phyloP scores from a whole-genome alignment of 1,140 invertebrate species.

The Agrilus planipennis region DNA sequence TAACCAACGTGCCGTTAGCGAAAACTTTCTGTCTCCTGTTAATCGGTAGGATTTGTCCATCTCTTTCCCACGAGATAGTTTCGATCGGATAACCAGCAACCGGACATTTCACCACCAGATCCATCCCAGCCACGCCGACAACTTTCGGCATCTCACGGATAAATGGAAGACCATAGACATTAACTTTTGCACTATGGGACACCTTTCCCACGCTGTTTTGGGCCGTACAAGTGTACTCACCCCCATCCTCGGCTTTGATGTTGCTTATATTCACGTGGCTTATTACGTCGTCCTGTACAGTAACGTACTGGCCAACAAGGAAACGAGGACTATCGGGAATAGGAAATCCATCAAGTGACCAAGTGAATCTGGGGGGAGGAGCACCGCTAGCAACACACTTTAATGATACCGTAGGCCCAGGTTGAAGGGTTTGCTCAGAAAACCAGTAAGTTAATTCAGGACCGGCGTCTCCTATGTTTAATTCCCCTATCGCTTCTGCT shows the following conservation, averaged over 20 bases:
- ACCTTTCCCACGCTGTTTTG: conserved; percentile 66
- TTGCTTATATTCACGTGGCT: conserved; percentile 89
- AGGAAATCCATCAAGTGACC: conserved; percentile 78
- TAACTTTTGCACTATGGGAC: conserved; percentile 69
- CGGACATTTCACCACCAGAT: conserved; percentile 79
- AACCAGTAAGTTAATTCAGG: conserved; percentile 81
- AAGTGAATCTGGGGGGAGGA: conserved; percentile 79
- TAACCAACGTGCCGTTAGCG: conserved; percentile 73
- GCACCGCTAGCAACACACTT: conserved; percentile 86
- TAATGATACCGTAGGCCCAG: conserved; percentile 75
- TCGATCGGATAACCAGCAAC: conserved; percentile 88
- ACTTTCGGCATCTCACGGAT: conserved; percentile 85
- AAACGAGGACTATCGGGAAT: conserved; percentile 62
- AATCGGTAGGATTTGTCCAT: conserved; percentile 68
- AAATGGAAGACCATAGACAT: conserved; percentile 82
- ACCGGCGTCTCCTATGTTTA: conserved; percentile 71
- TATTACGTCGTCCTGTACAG: conserved; percentile 82
- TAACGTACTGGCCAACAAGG: conserved; percentile 82
- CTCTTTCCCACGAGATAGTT: conserved; percentile 79
- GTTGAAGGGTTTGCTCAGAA: conserved; percentile 78
- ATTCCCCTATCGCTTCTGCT: conserved; percentile 68
- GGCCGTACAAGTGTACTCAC: conserved; percentile 79
- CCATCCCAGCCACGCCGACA: conserved; percentile 76
- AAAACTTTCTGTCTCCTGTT: conserved; percentile 80
- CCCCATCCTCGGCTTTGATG: conserved; percentile 80